Conservation (phyloP, 2,888 invertebrate species). For the Monoplex corrugatus region DNA sequence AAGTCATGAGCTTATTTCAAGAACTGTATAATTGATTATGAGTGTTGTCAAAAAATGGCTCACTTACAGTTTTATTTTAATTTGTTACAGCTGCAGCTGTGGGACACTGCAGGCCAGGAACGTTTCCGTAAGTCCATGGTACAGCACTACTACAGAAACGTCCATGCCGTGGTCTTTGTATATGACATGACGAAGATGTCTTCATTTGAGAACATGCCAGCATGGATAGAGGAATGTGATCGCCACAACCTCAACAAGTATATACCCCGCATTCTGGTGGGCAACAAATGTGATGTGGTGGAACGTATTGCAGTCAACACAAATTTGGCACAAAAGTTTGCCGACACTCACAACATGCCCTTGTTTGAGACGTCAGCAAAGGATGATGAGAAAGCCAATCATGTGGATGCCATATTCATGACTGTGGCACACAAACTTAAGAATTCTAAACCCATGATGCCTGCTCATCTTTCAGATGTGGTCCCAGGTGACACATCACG, state of each 20-base stretch:
- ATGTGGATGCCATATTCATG: conserved; percentile 91
- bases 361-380: conserved; percentile 92
- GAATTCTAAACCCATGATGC: conserved; percentile 85
- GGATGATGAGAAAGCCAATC: conserved; percentile 88
- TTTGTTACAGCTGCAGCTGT: conserved; percentile 86
- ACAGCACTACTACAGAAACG: conserved; percentile 91
- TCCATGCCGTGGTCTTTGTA: conserved; percentile 92
- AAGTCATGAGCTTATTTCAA: too few relatives aligned
- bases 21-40: too few relatives aligned
- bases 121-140: conserved; percentile 89
- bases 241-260: conserved; percentile 85
- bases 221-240: conserved; percentile 90
- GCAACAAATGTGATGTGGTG: conserved; percentile 89
- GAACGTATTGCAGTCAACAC: conserved; percentile 86
- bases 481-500: conserved; percentile 48
- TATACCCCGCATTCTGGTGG: conserved; percentile 89
- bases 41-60: too few relatives aligned
- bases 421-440: conserved; percentile 90
- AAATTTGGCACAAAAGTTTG: conserved; percentile 87
- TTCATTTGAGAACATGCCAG: conserved; percentile 86
- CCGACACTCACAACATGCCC: conserved; percentile 86
- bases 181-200: conserved; percentile 88
- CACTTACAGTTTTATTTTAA: background rate
- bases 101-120: conserved; percentile 85
- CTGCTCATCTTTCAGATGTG: conserved; percentile 67